Percentiles rank a stretch among this genome's conserved stretches.
Conservation (phyloP, 1,140 invertebrate genomes). For the Argopecten irradians region DNA sequence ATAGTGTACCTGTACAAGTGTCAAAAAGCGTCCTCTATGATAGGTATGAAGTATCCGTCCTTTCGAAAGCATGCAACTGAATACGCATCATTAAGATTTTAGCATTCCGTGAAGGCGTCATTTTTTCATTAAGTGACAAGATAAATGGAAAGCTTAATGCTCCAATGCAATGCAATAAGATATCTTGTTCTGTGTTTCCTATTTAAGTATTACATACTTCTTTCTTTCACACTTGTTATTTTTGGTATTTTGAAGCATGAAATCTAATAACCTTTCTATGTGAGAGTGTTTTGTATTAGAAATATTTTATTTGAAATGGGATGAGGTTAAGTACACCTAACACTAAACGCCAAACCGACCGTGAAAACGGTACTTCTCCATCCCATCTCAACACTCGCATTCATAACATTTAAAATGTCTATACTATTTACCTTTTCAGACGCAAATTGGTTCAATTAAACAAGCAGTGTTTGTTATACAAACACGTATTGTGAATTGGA, state of each 20-base stretch:
- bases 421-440: background rate
- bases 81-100: conserved; percentile 10
- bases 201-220: background rate
- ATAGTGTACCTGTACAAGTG: conserved; percentile 4
- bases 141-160: background rate
- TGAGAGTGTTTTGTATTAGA: background rate
- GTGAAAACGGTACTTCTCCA: background rate
- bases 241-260: background rate
- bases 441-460: conserved; percentile 22
- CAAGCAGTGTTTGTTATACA: background rate
- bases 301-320: background rate
- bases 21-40: background rate
- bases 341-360: background rate
- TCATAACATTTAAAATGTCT: background rate
- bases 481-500: background rate
- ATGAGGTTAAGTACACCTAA: background rate
- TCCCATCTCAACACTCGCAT: background rate
- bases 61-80: background rate
- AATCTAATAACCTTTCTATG: background rate
- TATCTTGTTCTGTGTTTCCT: background rate
- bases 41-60: background rate
- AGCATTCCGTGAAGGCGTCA: background rate
- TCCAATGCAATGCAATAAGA: background rate
- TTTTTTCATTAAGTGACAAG: background rate
- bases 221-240: background rate